Conservation (phyloP, 2,888 invertebrate species). For the Drosophila kuntzei region DNA sequence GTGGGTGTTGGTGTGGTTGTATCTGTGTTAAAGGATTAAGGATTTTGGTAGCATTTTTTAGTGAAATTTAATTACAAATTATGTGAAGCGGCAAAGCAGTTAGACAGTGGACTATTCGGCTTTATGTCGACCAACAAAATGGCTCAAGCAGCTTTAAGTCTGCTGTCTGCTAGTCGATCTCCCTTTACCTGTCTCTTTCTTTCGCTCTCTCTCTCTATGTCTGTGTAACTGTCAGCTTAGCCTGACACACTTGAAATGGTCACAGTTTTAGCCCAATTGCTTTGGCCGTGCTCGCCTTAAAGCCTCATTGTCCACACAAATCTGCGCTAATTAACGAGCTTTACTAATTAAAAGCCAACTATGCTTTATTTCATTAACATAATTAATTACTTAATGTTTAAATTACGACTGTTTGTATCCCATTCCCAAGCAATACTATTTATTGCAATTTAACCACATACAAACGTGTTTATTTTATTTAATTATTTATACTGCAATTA, state of each 20-base stretch:
- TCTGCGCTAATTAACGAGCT: constrained; percentile 48
- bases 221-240: constrained; percentile 20
- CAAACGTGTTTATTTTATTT: constrained; percentile 17
- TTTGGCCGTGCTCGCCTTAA: constrained; percentile 1
- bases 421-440: constrained; percentile 1
- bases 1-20: constrained; percentile 17
- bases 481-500: constrained; percentile 22
- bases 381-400: constrained; percentile 55
- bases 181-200: not conserved
- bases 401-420: constrained; percentile 7
- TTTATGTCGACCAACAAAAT: constrained; percentile 28
- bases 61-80: constrained; percentile 77
- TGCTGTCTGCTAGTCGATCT: not conserved
- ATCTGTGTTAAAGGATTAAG: constrained; percentile 60
- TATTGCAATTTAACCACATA: constrained; percentile 13
- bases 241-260: constrained; percentile 20
- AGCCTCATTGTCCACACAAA: constrained; percentile 36
- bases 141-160: constrained; percentile 29
- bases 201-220: not conserved
- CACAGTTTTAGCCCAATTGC: constrained; percentile 1
- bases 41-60: constrained; percentile 70
- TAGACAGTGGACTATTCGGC: constrained; percentile 32
- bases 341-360: constrained; percentile 59
- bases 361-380: constrained; percentile 57
- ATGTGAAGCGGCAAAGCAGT: constrained; percentile 65